Evolutionary conservation across 2,797 vertebrate species (phyloP), one percentile per base, ranked within the genome.

Genomic region (Distichodus sexfasciatus): DNA sequence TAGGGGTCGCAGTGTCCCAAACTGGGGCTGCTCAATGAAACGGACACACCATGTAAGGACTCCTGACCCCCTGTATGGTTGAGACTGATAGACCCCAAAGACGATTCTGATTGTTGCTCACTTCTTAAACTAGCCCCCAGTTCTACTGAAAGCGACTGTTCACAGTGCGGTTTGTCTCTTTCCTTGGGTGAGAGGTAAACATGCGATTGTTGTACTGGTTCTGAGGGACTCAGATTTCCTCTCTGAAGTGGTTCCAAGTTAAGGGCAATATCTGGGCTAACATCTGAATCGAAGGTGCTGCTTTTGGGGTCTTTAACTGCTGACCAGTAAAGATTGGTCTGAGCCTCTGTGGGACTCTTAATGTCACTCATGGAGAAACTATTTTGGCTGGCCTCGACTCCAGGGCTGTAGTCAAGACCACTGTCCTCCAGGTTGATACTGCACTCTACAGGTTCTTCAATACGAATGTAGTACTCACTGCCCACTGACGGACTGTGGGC

Each of bases 381-480:
- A 21, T 84, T 78, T 74, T 82, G 80, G 66, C 80, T 81, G 1
- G 72, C 84, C 15, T 87, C 86, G 7, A 84, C 74, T 36, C 81
- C 85, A 0, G 93, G 91, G 76, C 93, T 92, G 70, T 90, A 91
- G 83, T 88, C 75, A 33, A 88, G 88, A 82, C 84, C 75, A 0
- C 84, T 84, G 1, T 94, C 93, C 66, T 97, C 93, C 10, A 95
- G 81, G 58, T 92, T 89, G 1, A 94, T 88, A 59, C 91, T 86
- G 14, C 91, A 91, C 29, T 93, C 93, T 24, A 87, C 84, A 1
- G 92, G 92, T 33, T 96, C 97, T 81, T 99, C 96, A 21, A 99
- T 94, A 66, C 95, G 95, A 72, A 99, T 97, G 81, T 97, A 99
- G 79, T 98, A 98, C 81, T 99, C 95, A 0, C 94, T 96, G 75